phyloP scores from a whole-genome alignment of 37 sponge, comb jelly and placozoan species.

The Tethya wilhelma region DNA sequence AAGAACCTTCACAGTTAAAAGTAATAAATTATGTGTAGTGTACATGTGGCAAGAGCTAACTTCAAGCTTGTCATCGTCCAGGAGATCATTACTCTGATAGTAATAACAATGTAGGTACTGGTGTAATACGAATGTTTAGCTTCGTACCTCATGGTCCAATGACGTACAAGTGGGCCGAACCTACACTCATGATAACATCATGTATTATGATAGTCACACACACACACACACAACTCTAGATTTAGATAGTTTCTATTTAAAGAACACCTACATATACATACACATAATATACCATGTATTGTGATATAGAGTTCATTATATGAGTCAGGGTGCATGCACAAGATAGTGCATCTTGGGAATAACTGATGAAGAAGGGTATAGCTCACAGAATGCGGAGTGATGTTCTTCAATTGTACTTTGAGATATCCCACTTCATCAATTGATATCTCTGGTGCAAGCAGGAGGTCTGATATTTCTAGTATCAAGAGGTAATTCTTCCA shows the following conservation, averaged over 20 bases:
- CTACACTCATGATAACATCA: no score
- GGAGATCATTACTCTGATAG: not conserved
- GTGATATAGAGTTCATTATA: no score
- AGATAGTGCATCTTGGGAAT: not conserved
- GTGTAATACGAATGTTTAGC: constrained; percentile 11
- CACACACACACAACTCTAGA: no score
- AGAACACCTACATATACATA: no score
- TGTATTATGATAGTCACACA: no score
- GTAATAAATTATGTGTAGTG: not conserved
- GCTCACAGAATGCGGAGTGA: not conserved
- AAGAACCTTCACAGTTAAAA: not conserved
- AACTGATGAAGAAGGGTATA: not conserved
- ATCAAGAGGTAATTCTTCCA: not conserved
- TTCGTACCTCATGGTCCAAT: constrained; percentile 1
- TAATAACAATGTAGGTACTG: constrained; percentile 3
- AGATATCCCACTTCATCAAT: not conserved
- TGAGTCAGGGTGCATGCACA: not conserved
- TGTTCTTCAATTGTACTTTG: not conserved
- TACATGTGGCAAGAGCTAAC: not conserved
- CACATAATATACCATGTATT: no score
- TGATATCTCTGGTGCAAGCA: not conserved
- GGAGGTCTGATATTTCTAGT: not conserved
- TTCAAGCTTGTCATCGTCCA: not conserved
- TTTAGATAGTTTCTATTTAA: no score
- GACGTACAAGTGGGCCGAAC: not conserved